Conservation (phyloP, 2,797 vertebrate genomes). For the Nasua narica region DNA sequence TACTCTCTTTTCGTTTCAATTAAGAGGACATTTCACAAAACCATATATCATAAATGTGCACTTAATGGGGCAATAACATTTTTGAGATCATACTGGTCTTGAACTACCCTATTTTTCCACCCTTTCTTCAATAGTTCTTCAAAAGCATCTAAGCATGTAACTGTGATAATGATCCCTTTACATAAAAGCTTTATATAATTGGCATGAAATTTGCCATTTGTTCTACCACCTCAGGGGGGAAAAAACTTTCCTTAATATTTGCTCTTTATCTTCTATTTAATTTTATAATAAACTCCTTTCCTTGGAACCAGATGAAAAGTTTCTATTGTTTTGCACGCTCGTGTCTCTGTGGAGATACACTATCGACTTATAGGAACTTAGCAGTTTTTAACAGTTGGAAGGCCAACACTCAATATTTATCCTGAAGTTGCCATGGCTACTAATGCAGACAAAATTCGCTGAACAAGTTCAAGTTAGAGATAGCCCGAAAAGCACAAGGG, state of each 20-base stretch:
- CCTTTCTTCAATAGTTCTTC: neutral
- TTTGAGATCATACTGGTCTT: neutral
- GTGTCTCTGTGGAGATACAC: neutral
- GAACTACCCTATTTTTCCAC: neutral
- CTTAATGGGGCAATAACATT: neutral
- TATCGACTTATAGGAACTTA: constrained; percentile 47
- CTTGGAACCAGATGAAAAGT: constrained; percentile 6
- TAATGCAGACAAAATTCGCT: constrained; percentile 70
- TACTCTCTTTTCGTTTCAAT: neutral
- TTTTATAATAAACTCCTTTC: constrained; percentile 32
- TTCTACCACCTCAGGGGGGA: neutral
- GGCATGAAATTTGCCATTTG: constrained; percentile 25
- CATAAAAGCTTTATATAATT: constrained; percentile 38
- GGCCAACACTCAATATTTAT: constrained; percentile 62
- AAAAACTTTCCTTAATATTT: constrained; percentile 30
- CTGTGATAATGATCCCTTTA: constrained; percentile 34
- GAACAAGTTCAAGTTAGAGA: constrained; percentile 59
- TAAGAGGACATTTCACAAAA: neutral
- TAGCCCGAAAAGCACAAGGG: constrained; percentile 50
- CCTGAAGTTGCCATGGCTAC: constrained; percentile 71
- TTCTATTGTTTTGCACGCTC: neutral
- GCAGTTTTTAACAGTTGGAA: constrained; percentile 64
- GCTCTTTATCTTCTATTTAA: constrained; percentile 39
- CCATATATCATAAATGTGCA: neutral
- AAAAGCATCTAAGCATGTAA: neutral